A percentile compares a stretch with the other conserved stretches of the same genome.
phyloP scores from a whole-genome alignment of 2,113 vertebrate species.

The Vanacampus margaritifer region DNA sequence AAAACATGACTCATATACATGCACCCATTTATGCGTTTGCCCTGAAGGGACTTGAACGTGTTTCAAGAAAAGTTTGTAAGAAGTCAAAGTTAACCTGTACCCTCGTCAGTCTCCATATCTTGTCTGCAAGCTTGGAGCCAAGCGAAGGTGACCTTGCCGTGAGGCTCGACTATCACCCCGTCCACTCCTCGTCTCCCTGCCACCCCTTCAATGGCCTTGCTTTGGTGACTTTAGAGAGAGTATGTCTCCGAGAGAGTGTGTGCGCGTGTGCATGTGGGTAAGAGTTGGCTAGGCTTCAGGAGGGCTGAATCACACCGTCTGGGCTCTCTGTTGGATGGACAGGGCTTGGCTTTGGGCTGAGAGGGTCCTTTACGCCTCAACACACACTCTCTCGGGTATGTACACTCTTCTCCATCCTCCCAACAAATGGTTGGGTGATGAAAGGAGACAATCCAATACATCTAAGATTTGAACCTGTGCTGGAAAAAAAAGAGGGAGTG shows the following conservation, averaged over 20 bases:
- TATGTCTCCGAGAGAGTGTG: slow-evolving; percentile 47
- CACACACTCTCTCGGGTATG: slow-evolving; percentile 54
- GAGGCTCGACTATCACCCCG: slow-evolving; percentile 46
- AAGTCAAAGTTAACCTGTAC: slow-evolving; percentile 46
- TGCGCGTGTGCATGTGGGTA: slow-evolving; percentile 36
- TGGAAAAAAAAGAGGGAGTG: background rate
- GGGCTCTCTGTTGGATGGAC: slow-evolving; percentile 62
- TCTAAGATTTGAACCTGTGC: slow-evolving; percentile 45
- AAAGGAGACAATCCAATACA: slow-evolving; percentile 60
- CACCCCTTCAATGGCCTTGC: slow-evolving; percentile 20
- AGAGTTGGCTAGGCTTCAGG: slow-evolving; percentile 68
- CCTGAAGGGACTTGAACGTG: slow-evolving; percentile 52
- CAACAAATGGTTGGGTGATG: slow-evolving; percentile 55
- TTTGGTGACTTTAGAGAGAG: slow-evolving; percentile 47
- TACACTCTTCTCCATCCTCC: slow-evolving; percentile 55
- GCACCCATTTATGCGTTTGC: slow-evolving; percentile 62
- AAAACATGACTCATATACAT: slow-evolving; percentile 48
- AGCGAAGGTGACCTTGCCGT: slow-evolving; percentile 62
- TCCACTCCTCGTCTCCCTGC: slow-evolving; percentile 24
- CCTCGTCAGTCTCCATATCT: slow-evolving; percentile 23
- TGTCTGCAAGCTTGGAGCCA: slow-evolving; percentile 22
- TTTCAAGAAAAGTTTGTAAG: slow-evolving; percentile 55
- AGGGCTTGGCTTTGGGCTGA: slow-evolving; percentile 70
- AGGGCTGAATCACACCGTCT: slow-evolving; percentile 75
- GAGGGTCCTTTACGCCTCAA: slow-evolving; percentile 73